Conservation (phyloP, 2,113 vertebrate species). For the Microcebus lehilahytsara region DNA sequence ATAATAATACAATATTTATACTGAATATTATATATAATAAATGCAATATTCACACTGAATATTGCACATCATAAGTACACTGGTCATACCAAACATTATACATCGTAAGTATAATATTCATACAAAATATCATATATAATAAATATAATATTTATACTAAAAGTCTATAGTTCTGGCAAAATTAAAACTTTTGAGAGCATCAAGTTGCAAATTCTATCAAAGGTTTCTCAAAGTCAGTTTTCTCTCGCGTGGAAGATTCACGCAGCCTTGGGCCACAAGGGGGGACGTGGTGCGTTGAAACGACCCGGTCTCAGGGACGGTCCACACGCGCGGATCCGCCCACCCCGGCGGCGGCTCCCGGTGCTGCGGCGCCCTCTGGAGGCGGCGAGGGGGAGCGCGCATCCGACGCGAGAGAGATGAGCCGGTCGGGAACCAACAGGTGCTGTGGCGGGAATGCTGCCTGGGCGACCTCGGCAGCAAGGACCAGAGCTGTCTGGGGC, state of each 20-base stretch:
- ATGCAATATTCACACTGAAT: no score
- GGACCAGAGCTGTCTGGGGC: no score
- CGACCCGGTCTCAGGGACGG: fast-evolving
- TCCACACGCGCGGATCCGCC: no score
- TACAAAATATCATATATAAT: no score
- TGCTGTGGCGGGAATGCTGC: no score
- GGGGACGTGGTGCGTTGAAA: not conserved
- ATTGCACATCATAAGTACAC: no score
- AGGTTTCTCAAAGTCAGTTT: not conserved
- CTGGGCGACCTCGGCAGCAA: fast-evolving
- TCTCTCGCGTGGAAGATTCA: not conserved
- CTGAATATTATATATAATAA: no score
- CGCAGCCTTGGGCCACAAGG: not conserved
- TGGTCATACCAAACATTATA: no score
- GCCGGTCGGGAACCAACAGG: no score
- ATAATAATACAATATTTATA: no score
- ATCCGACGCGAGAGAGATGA: fast-evolving
- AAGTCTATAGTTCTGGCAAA: not conserved
- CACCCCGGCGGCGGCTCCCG: not conserved
- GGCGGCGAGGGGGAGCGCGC: not conserved
- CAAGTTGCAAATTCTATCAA: not conserved
- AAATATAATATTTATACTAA: no score
- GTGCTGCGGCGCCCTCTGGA: conserved; percentile 12
- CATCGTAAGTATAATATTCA: no score
- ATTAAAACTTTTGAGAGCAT: not conserved